Conservation (phyloP, 2,797 vertebrate species). For the Typhlichthys eigenmanni region DNA sequence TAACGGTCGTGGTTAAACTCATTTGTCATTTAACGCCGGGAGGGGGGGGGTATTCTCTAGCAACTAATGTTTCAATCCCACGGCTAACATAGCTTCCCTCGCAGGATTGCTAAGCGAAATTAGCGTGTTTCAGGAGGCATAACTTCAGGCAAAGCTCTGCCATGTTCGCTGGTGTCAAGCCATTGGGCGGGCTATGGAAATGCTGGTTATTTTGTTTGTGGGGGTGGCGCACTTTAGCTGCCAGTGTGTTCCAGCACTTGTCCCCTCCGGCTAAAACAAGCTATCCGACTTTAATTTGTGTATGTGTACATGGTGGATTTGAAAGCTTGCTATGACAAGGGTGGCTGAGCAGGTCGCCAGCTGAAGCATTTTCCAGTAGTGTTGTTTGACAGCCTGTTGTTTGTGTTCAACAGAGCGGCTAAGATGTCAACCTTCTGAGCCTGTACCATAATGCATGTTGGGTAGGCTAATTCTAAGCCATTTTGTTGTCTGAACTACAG, state of each 20-base stretch:
- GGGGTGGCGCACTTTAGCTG: constrained; percentile 37
- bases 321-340: constrained; percentile 43
- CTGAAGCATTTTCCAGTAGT: constrained; percentile 66
- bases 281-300: constrained; percentile 59
- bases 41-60: constrained; percentile 72
- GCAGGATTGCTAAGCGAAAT: constrained; percentile 52
- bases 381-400: constrained; percentile 47
- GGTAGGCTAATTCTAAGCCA: constrained; percentile 46
- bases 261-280: constrained; percentile 58
- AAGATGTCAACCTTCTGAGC: constrained; percentile 54
- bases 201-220: constrained; percentile 65
- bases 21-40: constrained; percentile 86
- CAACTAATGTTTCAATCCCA: constrained; percentile 81
- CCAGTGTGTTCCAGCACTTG: constrained; percentile 19
- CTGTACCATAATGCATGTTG: constrained; percentile 36
- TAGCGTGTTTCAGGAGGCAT: constrained; percentile 70
- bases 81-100: constrained; percentile 54
- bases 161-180: constrained; percentile 58
- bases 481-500: constrained; percentile 23
- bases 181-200: constrained; percentile 58
- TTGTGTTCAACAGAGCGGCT: constrained; percentile 52
- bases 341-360: constrained; percentile 53
- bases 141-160: constrained; percentile 67
- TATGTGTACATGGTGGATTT: constrained; percentile 32
- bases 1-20: constrained; percentile 82